phyloP scores from a whole-genome alignment of 2,888 invertebrate species.

The Heliothis peltigera region DNA sequence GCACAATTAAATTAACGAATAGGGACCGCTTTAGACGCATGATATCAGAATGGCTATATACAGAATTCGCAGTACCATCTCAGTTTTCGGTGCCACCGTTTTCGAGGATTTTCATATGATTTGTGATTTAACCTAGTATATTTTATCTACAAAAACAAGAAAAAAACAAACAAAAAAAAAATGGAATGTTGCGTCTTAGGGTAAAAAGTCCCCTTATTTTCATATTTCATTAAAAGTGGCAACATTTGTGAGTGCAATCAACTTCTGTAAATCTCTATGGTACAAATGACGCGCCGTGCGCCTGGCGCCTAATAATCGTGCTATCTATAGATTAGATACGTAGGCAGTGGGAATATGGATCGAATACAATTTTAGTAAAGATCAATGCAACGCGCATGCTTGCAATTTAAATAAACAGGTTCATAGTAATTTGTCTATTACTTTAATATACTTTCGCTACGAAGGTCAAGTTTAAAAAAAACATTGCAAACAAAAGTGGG shows the following conservation, averaged over 20 bases:
- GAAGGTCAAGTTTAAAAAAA: neutral
- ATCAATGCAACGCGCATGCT: neutral
- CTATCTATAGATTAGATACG: conserved; percentile 17
- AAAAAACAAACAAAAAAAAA: no score
- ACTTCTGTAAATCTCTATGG: conserved; percentile 38
- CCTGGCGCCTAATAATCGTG: neutral
- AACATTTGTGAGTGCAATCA: conserved; percentile 36
- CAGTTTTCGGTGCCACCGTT: no score
- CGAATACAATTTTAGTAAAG: neutral
- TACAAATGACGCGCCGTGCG: conserved; percentile 25
- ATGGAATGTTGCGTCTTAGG: no score
- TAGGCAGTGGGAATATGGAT: no score
- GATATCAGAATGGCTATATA: no score
- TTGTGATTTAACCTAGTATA: no score
- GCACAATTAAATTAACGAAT: no score
- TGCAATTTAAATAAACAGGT: neutral
- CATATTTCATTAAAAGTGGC: conserved; percentile 21
- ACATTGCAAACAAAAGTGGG: conserved; percentile 1
- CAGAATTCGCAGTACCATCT: no score
- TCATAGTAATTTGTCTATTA: neutral
- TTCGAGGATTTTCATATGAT: no score
- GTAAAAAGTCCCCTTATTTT: neutral
- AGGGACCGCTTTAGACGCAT: no score
- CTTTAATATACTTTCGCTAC: conserved; percentile 12
- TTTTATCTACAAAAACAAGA: no score